Evolutionary conservation across 2,888 invertebrate species (phyloP), one percentile per base, ranked within the genome.

Genomic region (Drosophila nr. medialis): DNA sequence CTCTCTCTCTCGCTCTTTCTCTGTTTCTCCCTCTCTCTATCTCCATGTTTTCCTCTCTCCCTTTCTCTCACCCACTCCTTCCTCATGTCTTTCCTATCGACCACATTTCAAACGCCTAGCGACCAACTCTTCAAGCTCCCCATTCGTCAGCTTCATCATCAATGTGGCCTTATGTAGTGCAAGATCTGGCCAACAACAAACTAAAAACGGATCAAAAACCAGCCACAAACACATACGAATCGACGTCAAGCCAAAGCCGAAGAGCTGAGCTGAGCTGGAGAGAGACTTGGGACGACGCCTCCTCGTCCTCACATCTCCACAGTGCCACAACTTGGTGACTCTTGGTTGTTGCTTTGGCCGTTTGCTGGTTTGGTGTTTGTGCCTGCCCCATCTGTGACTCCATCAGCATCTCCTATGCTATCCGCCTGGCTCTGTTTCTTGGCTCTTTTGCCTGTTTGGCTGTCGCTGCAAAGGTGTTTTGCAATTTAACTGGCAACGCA

Each of bases 381-480:
- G 38, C 4, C 27, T 50, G 45, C 68, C 55, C 54, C 55, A 40
- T 58, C 56, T 65, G 32, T 49, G 59, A 49, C 70, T 73, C n/a
- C 75, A 75, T 67, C 77, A 63, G 77, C 72, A 64, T 56, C 70
- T 53, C 40, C 58, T 66, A 50, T 34, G 51, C 50, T 50, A 54
- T 64, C 21, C 54, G 63, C 60, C 64, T 48, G 60, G 32, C 45
- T 63, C 45, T 63, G 42, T 49, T 51, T 51, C 30, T 58, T 32
- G 45, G 55, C 36, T 36, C 36, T 27, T 55, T 36, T 48, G 42
- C 53, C 63, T 73, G 50, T 56, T 70, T 70, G 65, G 78, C 84
- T 88, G 82, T 84, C 81, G 89, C 86, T 86, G 83, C 80, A 87
- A 87, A 87, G 87, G 89, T 87, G 89, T 87, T 89, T 87, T 89